These are phyloP conservation scores for Vimba vimba DNA, from an alignment of 2,113 vertebrate genomes.

Conservation along the genomic window DNA sequence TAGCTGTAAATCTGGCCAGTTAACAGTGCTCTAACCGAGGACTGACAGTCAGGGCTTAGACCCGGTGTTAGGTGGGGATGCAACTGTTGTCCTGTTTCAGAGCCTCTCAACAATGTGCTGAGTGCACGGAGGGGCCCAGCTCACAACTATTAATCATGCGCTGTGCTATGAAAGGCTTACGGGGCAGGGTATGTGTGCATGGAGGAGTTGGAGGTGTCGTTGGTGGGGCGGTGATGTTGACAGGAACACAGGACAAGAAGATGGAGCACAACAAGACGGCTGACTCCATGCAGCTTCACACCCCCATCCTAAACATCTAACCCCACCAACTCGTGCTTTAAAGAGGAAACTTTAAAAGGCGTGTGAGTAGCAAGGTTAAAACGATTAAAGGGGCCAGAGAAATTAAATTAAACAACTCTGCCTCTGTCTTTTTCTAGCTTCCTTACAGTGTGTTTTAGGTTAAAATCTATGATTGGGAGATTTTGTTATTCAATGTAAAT, in stretches of 20 bases:
- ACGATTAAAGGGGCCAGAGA: neutral
- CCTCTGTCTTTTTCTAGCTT: neutral
- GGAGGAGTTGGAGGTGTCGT: constrained; percentile 50
- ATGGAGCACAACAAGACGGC: constrained; percentile 68
- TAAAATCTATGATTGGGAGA: neutral
- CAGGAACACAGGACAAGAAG: constrained; percentile 73
- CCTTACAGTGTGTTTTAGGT: neutral
- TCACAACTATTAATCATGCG: constrained; percentile 81
- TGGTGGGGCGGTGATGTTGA: constrained; percentile 71
- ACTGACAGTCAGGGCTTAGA: constrained; percentile 82
- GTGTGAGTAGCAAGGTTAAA: constrained; percentile 40
- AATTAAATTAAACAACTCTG: neutral
- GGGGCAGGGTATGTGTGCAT: constrained; percentile 23
- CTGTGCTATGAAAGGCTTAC: constrained; percentile 46
- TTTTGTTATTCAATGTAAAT: neutral
- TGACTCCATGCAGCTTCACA: constrained; percentile 21
- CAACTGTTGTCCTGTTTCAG: constrained; percentile 84
- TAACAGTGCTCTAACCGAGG: constrained; percentile 79
- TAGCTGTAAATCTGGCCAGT: constrained; percentile 84
- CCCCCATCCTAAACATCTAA: neutral
- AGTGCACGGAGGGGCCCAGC: constrained; percentile 79
- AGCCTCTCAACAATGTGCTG: constrained; percentile 80
- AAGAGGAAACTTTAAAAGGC: neutral
- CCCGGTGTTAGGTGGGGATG: constrained; percentile 77
- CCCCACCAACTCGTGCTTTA: neutral